Conservation (phyloP, 2,888 invertebrate species). For the Tiliacea aurago region DNA sequence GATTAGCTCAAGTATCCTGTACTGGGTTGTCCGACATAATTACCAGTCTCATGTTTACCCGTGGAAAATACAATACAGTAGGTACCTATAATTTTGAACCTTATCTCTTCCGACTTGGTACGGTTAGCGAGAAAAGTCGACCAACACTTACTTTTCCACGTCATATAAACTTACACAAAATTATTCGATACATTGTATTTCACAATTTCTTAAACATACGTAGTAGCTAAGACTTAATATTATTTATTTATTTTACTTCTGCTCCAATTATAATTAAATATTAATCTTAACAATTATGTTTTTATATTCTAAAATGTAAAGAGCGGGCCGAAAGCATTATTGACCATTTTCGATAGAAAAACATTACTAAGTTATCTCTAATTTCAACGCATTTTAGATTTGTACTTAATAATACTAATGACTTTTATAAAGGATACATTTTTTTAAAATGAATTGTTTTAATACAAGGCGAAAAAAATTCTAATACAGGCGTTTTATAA, state of each 20-base stretch:
- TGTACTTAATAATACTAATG: not conserved
- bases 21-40: not conserved
- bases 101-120: not conserved
- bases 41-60: not conserved
- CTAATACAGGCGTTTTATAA: not conserved
- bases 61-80: not conserved
- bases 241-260: not conserved
- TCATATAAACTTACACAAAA: not conserved
- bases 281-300: not conserved
- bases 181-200: not conserved
- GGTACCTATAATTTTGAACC: not conserved
- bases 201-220: not conserved
- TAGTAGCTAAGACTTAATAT: not conserved
- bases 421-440: not conserved
- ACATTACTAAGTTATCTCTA: not conserved
- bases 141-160: not conserved
- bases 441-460: too few species aligned
- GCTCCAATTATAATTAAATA: not conserved
- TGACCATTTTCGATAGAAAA: too few species aligned
- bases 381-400: not conserved
- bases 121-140: not conserved
- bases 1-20: not conserved
- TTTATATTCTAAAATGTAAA: not conserved
- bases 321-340: not conserved
- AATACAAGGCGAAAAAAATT: too few species aligned